Percentiles rank a stretch among this genome's conserved stretches.
Evolutionary conservation across 2,797 vertebrate species (phyloP).

Genomic region (Neostethus bicornis): DNA sequence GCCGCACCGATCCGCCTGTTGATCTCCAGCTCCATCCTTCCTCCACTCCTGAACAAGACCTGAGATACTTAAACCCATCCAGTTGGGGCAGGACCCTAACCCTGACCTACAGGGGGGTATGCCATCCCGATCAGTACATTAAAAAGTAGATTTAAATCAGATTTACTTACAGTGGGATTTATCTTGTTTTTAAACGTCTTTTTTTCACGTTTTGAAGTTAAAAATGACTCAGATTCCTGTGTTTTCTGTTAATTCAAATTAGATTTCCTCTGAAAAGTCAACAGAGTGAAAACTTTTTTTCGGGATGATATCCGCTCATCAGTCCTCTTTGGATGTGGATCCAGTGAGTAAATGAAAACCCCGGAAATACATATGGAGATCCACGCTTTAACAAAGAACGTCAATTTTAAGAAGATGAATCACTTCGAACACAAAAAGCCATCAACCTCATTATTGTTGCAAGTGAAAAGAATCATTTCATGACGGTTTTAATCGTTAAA

Average conservation of each 20-base stretch:
- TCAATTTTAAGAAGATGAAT: neutral
- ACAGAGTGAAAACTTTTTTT: conserved; percentile 10
- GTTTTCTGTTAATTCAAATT: conserved; percentile 29
- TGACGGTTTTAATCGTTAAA: neutral
- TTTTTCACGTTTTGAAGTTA: no score
- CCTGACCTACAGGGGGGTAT: no score
- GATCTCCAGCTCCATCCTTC: no score
- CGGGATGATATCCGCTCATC: conserved; percentile 20
- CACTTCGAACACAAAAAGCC: neutral
- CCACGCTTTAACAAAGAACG: conserved; percentile 22
- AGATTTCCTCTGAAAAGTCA: no score
- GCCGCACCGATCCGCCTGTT: no score
- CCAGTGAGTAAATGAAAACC: conserved; percentile 70
- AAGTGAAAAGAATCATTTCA: neutral
- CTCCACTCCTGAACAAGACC: no score
- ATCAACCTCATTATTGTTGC: neutral
- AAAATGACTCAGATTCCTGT: conserved; percentile 33
- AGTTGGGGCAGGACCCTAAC: no score
- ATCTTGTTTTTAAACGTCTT: conserved; percentile 65
- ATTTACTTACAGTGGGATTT: conserved; percentile 69
- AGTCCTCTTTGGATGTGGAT: conserved; percentile 45
- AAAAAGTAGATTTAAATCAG: neutral
- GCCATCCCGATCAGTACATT: fast-evolving
- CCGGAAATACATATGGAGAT: conserved; percentile 33
- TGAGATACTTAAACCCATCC: no score